Conservation (phyloP, 2,888 invertebrate species). For the Microctonus hyperodae region DNA sequence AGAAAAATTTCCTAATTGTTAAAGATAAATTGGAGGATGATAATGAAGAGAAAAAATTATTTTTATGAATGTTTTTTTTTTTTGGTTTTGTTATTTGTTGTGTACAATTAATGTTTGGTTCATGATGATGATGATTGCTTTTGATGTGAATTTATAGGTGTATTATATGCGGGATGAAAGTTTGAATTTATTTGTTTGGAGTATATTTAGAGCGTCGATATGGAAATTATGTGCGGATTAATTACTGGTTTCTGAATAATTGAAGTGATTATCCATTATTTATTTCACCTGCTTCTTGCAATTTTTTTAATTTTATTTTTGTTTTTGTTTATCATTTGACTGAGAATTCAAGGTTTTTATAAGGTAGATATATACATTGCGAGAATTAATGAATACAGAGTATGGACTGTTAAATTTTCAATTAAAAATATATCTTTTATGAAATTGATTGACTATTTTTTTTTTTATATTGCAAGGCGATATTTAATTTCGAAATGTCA, state of each 20-base stretch:
- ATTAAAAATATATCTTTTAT: constrained; percentile 1
- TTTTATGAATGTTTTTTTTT: not conserved
- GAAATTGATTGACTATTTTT: not conserved
- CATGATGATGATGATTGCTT: not conserved
- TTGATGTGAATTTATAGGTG: not conserved
- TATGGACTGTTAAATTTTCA: not conserved
- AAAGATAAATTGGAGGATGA: not conserved
- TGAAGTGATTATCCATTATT: constrained; percentile 30
- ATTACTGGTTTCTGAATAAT: constrained; percentile 24
- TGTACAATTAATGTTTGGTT: not conserved
- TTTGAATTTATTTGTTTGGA: too few species aligned
- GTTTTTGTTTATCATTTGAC: not conserved
- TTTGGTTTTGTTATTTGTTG: too few species aligned
- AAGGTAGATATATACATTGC: too few species aligned
- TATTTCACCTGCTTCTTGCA: constrained; percentile 32
- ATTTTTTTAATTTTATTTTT: constrained; percentile 8
- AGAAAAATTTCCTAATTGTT: not conserved
- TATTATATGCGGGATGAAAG: too few species aligned
- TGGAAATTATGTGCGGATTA: constrained; percentile 22
- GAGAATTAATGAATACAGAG: too few species aligned
- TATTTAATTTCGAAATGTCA: too few species aligned
- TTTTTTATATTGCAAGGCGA: not conserved
- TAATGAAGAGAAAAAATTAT: not conserved
- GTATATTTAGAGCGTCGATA: not conserved
- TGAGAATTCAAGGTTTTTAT: too few species aligned